Percentiles rank a stretch among this genome's conserved stretches.
phyloP scores from a whole-genome alignment of 2,888 invertebrate genomes.

The Tetranychus piercei region DNA sequence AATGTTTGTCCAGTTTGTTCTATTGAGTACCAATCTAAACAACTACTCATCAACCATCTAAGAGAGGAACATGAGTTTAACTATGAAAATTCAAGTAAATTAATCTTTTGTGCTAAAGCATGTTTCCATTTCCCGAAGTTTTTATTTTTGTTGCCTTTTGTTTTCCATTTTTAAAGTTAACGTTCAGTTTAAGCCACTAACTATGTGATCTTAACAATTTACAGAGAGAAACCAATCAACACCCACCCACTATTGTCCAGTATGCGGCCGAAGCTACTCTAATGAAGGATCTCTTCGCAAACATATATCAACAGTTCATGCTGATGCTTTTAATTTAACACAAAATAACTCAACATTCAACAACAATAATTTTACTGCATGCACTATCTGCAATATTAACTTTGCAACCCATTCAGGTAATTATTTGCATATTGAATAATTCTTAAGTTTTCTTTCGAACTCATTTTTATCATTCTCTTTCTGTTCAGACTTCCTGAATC shows the following conservation, averaged over 20 bases:
- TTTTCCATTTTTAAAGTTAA: not conserved
- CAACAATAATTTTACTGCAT: slow-evolving; percentile 8
- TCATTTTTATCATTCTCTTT: not conserved
- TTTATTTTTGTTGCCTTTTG: no score
- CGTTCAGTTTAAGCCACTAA: not conserved
- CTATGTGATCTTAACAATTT: not conserved
- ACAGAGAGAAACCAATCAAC: not conserved
- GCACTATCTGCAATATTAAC: not conserved
- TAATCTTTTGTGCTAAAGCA: not conserved
- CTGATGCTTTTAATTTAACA: not conserved
- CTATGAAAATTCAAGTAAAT: not conserved
- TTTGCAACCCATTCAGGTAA: not conserved
- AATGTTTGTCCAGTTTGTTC: not conserved
- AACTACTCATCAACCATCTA: not conserved
- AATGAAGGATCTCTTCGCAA: slow-evolving; percentile 80
- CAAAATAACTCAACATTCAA: slow-evolving; percentile 1
- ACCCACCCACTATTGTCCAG: not conserved
- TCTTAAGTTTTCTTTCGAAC: no score
- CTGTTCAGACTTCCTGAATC: slow-evolving; percentile 60
- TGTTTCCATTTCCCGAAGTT: no score
- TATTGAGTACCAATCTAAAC: not conserved
- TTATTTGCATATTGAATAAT: not conserved
- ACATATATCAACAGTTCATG: slow-evolving; percentile 45
- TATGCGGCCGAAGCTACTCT: slow-evolving; percentile 62
- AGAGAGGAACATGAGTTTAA: not conserved